These are phyloP conservation scores for Dipodomys ordii DNA, from an alignment of 2,113 vertebrate genomes.

Conservation along the genomic window DNA sequence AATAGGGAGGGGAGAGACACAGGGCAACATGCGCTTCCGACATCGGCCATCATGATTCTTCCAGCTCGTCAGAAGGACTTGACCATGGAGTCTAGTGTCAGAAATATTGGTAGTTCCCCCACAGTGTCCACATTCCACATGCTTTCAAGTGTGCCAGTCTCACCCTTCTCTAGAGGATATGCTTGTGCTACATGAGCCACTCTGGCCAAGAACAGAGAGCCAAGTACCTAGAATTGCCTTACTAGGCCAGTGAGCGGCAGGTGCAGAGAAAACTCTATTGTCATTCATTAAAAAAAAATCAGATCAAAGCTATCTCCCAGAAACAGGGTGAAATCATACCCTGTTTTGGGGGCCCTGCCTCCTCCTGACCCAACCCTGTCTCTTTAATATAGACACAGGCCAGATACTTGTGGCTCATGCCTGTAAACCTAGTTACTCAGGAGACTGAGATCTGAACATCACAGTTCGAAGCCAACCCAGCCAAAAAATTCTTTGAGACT, in stretches of 20 bases:
- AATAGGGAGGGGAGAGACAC: neutral
- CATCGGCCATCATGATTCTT: too few species aligned
- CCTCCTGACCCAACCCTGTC: neutral
- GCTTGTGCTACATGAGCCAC: neutral
- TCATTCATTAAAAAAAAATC: neutral
- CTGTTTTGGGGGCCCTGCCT: neutral
- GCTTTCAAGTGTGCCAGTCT: neutral
- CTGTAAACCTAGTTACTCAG: too few species aligned
- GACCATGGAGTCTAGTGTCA: neutral
- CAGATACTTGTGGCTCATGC: too few species aligned
- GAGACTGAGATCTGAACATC: too few species aligned
- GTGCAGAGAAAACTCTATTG: neutral
- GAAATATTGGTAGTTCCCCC: neutral
- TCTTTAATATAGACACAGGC: neutral
- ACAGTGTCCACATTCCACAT: rapidly evolving
- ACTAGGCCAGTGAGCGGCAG: neutral
- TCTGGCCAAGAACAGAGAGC: neutral
- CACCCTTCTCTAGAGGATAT: neutral
- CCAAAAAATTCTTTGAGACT: too few species aligned
- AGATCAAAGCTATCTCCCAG: neutral
- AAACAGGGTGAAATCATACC: neutral
- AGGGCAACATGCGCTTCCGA: neutral
- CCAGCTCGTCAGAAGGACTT: rapidly evolving
- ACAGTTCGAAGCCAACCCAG: too few species aligned
- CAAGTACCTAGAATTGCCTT: neutral